These are phyloP conservation scores for Semnornis frantzii DNA, from an alignment of 2,113 vertebrate species.

Conservation along the genomic window DNA sequence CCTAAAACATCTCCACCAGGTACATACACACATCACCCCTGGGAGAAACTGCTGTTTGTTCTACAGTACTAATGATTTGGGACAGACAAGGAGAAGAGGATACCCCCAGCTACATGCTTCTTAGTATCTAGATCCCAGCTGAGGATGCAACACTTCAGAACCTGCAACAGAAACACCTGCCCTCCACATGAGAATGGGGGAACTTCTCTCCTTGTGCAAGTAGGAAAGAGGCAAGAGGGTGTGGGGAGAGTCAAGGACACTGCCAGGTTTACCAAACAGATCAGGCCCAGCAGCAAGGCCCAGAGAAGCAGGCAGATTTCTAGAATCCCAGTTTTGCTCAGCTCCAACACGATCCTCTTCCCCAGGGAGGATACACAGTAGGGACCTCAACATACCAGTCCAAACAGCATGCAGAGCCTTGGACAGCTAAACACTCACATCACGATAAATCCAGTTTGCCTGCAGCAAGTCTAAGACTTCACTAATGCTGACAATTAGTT, in stretches of 20 bases:
- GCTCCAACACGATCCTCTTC: neutral
- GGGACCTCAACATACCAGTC: neutral
- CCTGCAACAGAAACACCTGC: neutral
- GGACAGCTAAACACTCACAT: neutral
- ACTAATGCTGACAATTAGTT: neutral
- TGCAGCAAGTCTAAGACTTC: neutral
- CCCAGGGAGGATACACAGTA: neutral
- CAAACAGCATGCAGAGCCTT: neutral
- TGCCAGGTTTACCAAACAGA: neutral
- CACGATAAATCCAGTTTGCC: neutral
- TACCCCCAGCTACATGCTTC: neutral
- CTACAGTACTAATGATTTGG: neutral
- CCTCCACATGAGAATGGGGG: neutral
- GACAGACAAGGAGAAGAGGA: neutral
- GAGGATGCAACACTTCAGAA: neutral
- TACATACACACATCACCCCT: accelerated
- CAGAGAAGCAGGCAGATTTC: neutral
- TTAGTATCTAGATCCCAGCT: neutral
- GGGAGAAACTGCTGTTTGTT: neutral
- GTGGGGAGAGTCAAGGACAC: neutral
- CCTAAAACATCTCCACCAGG: neutral
- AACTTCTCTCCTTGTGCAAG: neutral
- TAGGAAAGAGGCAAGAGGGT: neutral
- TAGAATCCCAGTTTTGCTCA: neutral
- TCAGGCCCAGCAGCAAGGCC: neutral